Conservation (phyloP, 1,140 invertebrate species). For the Belonocnema kinseyi region DNA sequence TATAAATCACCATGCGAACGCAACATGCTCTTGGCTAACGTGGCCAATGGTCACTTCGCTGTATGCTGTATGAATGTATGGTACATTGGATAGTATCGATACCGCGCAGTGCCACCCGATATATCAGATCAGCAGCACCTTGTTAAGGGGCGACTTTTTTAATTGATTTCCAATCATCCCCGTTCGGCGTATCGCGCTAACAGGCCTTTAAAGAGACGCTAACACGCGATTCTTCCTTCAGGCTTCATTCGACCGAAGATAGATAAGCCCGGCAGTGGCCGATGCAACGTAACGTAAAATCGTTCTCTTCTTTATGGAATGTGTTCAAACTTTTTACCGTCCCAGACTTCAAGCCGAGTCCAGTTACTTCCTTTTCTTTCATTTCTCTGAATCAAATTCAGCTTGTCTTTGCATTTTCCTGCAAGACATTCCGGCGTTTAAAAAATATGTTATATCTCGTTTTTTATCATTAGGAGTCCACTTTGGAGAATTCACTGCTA, state of each 20-base stretch:
- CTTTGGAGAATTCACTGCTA: too few species aligned
- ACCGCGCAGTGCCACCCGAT: conserved; percentile 30
- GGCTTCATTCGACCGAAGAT: conserved; percentile 15
- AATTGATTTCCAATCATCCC: conserved; percentile 28
- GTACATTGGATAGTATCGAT: conserved; percentile 9
- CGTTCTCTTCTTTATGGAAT: conserved; percentile 22
- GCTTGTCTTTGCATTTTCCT: too few species aligned
- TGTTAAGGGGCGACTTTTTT: conserved; percentile 38
- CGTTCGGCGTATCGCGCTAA: conserved; percentile 30
- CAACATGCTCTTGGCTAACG: conserved; percentile 27
- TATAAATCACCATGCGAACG: conserved; percentile 29
- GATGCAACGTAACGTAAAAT: background rate
- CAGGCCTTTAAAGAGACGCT: conserved; percentile 32
- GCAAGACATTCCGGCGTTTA: too few species aligned
- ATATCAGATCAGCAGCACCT: conserved; percentile 51
- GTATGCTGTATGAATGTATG: background rate
- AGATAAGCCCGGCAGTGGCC: conserved; percentile 11
- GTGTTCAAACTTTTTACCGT: conserved; percentile 13
- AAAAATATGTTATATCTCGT: too few species aligned
- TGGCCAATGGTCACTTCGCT: background rate
- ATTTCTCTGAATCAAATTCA: background rate
- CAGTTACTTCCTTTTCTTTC: conserved; percentile 19
- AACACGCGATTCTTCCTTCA: conserved; percentile 33
- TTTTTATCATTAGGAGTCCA: too few species aligned
- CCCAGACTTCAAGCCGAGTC: conserved; percentile 20